Evolutionary conservation across 1,140 invertebrate species (phyloP), one percentile per base, ranked within the genome.

Genomic region (Heliconius hewitsoni): DNA sequence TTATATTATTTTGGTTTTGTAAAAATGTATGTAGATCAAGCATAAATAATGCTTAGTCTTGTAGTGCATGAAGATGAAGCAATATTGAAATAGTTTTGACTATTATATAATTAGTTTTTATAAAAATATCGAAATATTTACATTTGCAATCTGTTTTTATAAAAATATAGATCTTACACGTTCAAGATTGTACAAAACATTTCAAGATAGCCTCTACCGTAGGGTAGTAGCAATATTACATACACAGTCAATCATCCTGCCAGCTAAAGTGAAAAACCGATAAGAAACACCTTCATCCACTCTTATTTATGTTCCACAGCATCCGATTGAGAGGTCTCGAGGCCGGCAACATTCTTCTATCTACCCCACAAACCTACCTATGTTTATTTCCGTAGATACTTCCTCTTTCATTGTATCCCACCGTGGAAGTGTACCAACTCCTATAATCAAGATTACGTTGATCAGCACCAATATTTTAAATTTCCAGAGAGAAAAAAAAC

Each of bases 231-330:
- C 18, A 19, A 16, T 52, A 52, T 52, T 8, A 57, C 55, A 60
- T 11, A 3, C 57, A 30, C 9, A 16, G 3, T 4, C 60, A 66
- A 66, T 27, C 23, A 66, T 66, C 9, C 11, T 9, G 19, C 37
- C 46, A 73, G 27, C 71, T 71, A 39, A 77, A 77, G 81, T 86
- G 86, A 84, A 87, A 89, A 85, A 82, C 78, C 82, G 91, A 93
- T 93, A 94, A 93, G 88, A 83, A 77, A 74, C 85, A 88, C 89
- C 89, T 90, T 87, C 89, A 90, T 92, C 87, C 89, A 89, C 84
- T 85, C 86, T 92, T 93, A 92, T 93, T 94, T 94, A 93, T 93
- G 91, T 93, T 91, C 87, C 90, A 76, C 84, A 74, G 86, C 91
- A 87, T 93, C 91, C 93, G 89, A 93, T 93, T 92, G 93, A 94